Conservation (phyloP, 2,797 vertebrate species). For the Galaxias olidus region DNA sequence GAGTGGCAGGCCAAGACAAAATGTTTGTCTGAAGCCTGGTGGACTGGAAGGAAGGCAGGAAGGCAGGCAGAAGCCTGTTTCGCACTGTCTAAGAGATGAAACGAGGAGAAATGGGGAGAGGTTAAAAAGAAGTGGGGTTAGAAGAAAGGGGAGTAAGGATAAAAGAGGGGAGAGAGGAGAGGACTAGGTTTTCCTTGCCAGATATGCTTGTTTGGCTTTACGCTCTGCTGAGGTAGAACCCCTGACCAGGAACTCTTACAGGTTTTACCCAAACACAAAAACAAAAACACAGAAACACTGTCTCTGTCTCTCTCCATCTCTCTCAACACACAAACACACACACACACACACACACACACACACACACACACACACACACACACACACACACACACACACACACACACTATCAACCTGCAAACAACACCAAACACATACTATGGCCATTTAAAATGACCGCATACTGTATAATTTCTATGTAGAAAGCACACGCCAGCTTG, state of each 20-base stretch:
- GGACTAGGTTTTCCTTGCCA: neutral
- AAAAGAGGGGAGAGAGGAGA: neutral
- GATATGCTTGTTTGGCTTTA: constrained; percentile 3
- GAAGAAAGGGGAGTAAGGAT: neutral
- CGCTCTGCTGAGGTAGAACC: neutral
- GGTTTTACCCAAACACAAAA: neutral
- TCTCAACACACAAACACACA: too few relatives aligned
- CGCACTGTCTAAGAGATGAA: constrained; percentile 9
- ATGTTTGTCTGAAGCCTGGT: constrained; percentile 66
- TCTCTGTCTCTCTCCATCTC: neutral
- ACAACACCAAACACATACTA: too few relatives aligned
- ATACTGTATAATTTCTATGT: constrained; percentile 6
- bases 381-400: constrained; percentile 10
- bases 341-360: neutral
- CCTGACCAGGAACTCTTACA: neutral
- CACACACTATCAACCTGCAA: constrained; percentile 8
- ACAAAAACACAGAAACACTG: neutral
- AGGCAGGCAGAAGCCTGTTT: constrained; percentile 31
- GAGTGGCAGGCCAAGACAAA: constrained; percentile 70
- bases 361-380: constrained; percentile 11
- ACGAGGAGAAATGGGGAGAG: neutral
- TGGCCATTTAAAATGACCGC: neutral
- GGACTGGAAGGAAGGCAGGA: constrained; percentile 30
- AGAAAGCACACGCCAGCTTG: neutral
- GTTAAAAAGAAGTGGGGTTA: neutral